phyloP scores from a whole-genome alignment of 1,140 invertebrate genomes.

The Phymorhynchus buccinoides region DNA sequence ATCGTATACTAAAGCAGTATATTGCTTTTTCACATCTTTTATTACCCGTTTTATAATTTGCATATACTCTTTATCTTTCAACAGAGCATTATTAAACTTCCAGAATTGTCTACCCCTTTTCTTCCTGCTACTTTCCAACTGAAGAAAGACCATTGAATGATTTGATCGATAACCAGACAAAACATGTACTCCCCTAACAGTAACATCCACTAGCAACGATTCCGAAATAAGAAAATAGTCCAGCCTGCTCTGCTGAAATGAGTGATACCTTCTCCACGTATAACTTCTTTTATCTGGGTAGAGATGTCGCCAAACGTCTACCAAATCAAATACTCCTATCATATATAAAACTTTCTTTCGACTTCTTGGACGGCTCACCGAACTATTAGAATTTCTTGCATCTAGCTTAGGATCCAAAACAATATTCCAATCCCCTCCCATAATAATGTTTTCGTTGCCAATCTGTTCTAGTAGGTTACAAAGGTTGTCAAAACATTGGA shows the following conservation, averaged over 20 bases:
- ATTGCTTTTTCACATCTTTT: background rate
- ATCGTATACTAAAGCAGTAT: background rate
- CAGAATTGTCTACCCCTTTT: background rate
- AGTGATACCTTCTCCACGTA: background rate
- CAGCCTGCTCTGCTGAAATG: background rate
- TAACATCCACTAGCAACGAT: background rate
- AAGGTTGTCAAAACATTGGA: background rate
- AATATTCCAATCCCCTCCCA: background rate
- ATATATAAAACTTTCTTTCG: background rate
- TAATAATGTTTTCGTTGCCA: background rate
- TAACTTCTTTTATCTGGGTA: background rate
- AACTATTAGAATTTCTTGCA: background rate
- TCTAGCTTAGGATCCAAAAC: background rate
- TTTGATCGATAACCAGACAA: too few relatives aligned
- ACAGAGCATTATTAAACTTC: background rate
- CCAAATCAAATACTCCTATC: background rate
- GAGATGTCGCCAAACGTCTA: background rate
- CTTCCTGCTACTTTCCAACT: background rate
- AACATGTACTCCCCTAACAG: background rate
- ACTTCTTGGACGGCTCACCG: background rate
- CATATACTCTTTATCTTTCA: background rate
- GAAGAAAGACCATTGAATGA: background rate
- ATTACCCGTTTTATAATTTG: background rate
- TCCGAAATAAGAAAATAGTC: background rate
- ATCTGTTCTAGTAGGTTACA: background rate